Percentiles rank a stretch among this genome's conserved stretches.
Conservation (phyloP, 2,113 vertebrate genomes). For the Prionailurus bengalensis region DNA sequence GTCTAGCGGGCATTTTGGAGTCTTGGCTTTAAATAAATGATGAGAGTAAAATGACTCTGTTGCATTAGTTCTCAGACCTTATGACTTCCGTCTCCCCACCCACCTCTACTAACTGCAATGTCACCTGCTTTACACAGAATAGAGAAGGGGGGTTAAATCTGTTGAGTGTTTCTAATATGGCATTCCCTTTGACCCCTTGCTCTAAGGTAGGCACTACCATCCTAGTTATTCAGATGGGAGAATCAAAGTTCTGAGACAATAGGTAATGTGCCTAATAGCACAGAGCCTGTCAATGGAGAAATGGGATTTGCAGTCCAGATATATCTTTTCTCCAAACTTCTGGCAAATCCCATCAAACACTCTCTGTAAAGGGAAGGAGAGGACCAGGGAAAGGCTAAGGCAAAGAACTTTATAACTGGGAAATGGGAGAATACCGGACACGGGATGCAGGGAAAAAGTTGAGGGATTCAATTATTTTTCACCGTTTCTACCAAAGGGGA, state of each 20-base stretch:
- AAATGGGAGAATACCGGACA: neutral
- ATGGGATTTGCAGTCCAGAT: neutral
- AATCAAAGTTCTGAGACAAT: neutral
- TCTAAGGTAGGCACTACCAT: neutral
- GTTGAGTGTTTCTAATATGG: neutral
- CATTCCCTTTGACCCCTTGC: neutral
- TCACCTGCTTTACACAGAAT: neutral
- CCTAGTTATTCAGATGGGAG: neutral
- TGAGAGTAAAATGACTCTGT: neutral
- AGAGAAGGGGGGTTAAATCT: neutral
- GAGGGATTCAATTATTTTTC: neutral
- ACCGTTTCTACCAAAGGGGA: neutral
- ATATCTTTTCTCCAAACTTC: neutral
- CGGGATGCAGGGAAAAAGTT: neutral
- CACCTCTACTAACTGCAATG: no score
- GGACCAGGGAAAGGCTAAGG: neutral
- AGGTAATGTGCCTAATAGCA: neutral
- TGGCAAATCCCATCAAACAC: neutral
- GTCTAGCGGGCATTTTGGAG: neutral
- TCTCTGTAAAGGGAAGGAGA: neutral
- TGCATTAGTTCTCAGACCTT: neutral
- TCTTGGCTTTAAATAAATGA: slow-evolving; percentile 39
- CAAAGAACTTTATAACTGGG: neutral
- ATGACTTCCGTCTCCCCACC: neutral
- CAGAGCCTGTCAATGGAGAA: neutral